A percentile compares a stretch with the other conserved stretches of the same genome.
Evolutionary conservation across 2,888 invertebrate species (phyloP).

Genomic region (Platypus cylindrus): DNA sequence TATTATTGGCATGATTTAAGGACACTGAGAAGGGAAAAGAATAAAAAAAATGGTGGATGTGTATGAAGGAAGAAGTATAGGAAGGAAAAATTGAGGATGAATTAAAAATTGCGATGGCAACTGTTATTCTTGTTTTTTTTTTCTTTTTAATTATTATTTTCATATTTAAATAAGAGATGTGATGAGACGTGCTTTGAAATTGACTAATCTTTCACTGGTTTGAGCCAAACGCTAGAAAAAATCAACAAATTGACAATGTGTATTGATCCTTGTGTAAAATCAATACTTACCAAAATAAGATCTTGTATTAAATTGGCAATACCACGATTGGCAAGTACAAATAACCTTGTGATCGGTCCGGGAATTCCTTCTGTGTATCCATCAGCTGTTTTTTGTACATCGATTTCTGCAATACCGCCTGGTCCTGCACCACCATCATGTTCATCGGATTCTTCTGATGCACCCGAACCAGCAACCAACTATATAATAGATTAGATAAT

Average conservation of each 20-base stretch:
- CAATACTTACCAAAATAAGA: constrained; percentile 60
- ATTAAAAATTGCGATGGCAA: constrained; percentile 14
- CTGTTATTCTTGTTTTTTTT: too few species aligned
- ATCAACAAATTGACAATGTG: too few species aligned
- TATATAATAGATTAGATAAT: constrained; percentile 25
- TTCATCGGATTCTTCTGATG: constrained; percentile 49
- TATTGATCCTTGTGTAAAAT: background rate
- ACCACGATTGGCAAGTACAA: constrained; percentile 78
- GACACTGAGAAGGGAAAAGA: too few species aligned
- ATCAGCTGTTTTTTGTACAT: constrained; percentile 43
- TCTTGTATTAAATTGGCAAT: constrained; percentile 79
- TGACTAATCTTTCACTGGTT: constrained; percentile 82
- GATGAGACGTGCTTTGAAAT: constrained; percentile 85
- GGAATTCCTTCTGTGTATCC: constrained; percentile 72
- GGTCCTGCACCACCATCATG: constrained; percentile 40
- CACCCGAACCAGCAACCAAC: constrained; percentile 69
- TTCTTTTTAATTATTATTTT: too few species aligned
- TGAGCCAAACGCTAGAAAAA: constrained; percentile 61
- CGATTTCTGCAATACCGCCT: constrained; percentile 40
- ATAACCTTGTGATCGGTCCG: constrained; percentile 74
- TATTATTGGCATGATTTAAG: too few species aligned
- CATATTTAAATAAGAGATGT: constrained; percentile 78
- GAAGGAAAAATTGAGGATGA: background rate
- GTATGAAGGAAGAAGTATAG: constrained; percentile 3
- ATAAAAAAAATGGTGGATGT: too few species aligned